These are phyloP conservation scores for Euproctis similis DNA, from an alignment of 2,888 invertebrate species.

Conservation along the genomic window DNA sequence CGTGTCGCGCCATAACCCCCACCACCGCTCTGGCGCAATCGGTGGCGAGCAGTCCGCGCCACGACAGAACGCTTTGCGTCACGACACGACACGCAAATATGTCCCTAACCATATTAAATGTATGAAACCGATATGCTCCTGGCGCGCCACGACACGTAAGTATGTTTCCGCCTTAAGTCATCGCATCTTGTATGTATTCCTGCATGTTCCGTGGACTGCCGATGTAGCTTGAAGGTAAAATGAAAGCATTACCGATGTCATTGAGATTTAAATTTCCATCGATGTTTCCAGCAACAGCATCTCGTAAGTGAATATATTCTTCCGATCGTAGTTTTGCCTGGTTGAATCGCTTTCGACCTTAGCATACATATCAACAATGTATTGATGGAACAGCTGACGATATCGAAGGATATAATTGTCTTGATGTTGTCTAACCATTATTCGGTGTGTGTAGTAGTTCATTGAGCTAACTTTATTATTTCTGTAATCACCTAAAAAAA, in stretches of 20 bases:
- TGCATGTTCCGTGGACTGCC: background rate
- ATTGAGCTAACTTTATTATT: background rate
- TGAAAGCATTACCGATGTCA: background rate
- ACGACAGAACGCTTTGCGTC: too few species aligned
- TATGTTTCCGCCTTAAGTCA: background rate
- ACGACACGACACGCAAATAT: too few species aligned
- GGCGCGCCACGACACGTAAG: too few species aligned
- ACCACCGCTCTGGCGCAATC: too few species aligned
- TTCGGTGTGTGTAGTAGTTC: constrained; percentile 3
- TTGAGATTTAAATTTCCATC: background rate
- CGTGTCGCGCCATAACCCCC: too few species aligned
- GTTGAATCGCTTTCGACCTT: constrained; percentile 6
- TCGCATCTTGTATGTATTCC: background rate
- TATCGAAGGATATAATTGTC: constrained; percentile 2
- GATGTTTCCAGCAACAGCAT: background rate
- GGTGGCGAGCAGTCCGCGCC: too few species aligned
- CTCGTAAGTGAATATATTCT: constrained; percentile 6
- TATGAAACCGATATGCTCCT: too few species aligned
- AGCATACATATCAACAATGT: constrained; percentile 7
- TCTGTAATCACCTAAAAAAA: background rate
- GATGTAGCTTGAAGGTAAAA: background rate
- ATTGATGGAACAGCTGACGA: constrained; percentile 3
- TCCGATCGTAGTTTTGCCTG: constrained; percentile 4
- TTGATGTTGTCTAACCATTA: constrained; percentile 1
- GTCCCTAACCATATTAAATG: too few species aligned